Base-by-base conservation (phyloP, 2,113 vertebrate species). In the Casuarius casuarius region DNA sequence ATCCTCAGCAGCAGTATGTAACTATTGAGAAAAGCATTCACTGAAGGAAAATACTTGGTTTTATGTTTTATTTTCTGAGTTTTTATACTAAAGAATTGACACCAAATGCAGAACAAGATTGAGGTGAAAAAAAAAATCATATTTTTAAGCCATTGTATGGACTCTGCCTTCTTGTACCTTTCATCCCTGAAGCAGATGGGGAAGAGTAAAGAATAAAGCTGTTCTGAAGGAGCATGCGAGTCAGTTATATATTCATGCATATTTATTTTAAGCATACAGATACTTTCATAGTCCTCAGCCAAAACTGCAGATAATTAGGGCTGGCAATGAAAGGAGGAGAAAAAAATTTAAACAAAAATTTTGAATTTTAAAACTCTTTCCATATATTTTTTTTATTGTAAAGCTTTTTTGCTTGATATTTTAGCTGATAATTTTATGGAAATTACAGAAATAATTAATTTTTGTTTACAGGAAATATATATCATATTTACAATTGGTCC, bases 161-260 rank as follows among this genome's bases (percentile, higher is more conserved):
- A 87, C 31, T 48, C 65, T 68, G 26, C 35, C 11, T 92, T 78
- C 68, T 68, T 90, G 18, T 62, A 93, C 48, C 29, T 95, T 93
- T 96, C 62, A 95, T 87, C 66, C 35, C 10, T 87, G 73, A 95
- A 92, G 77, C n/a, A 91, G 76, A 84, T 89, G 65, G 66, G 21
- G 17, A 89, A 86, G 22, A 94, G 40, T 76, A 78, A 84, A 93
- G 88, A 89, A 93, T 68, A 94, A 95, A 96, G 62, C 12, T 93
- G 52, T 65, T 90, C 70, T 89, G 76, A 79, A 94, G 66, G 29
- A 94, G 44, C 44, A 46, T 52, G 67, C 72, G 77, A 91, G 84
- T 89, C 80, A 76, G 67, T 62, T 71, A 80, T 73, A 87, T 89
- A 93, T 21, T 35, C 51, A 10, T 65, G 65, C 33, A 49, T 87